Conservation (phyloP, 2,113 vertebrate genomes). For the Charina bottae region DNA sequence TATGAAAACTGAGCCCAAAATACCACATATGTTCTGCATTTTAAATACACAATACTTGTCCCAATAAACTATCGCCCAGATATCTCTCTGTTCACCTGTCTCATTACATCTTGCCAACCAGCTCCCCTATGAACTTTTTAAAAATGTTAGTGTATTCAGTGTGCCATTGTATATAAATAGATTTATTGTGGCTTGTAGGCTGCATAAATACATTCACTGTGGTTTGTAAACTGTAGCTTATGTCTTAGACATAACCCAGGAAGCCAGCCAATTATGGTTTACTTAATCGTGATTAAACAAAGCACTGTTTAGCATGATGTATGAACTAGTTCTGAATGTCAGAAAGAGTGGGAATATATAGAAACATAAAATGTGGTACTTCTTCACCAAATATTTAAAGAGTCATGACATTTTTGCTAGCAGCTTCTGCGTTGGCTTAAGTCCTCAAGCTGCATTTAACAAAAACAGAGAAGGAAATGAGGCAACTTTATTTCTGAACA, state of each 20-base stretch:
- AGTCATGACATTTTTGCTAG: background rate
- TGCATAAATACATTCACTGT: background rate
- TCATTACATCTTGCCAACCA: slow-evolving; percentile 30
- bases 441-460: background rate
- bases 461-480: slow-evolving; percentile 11
- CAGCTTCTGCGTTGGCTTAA: background rate
- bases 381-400: slow-evolving; percentile 31
- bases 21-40: slow-evolving; percentile 13
- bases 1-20: slow-evolving; percentile 27
- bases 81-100: slow-evolving; percentile 48
- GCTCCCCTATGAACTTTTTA: slow-evolving; percentile 38
- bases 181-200: background rate
- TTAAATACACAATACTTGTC: slow-evolving; percentile 33
- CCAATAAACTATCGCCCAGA: slow-evolving; percentile 53
- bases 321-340: background rate
- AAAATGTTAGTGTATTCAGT: slow-evolving; percentile 47
- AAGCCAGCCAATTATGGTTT: background rate
- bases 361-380: background rate
- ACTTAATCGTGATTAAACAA: background rate
- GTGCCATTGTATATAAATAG: slow-evolving; percentile 1
- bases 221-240: background rate
- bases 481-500: background rate
- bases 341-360: background rate
- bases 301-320: background rate
- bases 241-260: background rate